These are phyloP conservation scores for Oreocharis arfaki DNA, from an alignment of 2,113 vertebrate genomes.

Conservation along the genomic window DNA sequence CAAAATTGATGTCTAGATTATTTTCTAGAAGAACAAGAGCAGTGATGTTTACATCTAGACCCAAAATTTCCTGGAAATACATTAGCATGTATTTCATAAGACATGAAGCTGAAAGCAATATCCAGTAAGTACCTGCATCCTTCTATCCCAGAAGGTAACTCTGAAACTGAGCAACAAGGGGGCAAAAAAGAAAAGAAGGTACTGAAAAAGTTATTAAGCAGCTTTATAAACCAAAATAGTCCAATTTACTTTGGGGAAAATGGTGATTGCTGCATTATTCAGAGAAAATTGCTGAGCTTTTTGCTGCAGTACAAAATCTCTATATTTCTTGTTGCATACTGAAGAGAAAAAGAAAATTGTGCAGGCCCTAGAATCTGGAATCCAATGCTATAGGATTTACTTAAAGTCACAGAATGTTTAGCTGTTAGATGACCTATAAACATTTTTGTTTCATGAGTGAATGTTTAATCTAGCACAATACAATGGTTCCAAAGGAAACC, in stretches of 20 bases:
- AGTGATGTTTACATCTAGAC: neutral
- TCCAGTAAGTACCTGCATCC: neutral
- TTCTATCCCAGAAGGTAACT: neutral
- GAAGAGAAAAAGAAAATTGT: neutral
- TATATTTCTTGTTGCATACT: neutral
- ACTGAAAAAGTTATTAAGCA: neutral
- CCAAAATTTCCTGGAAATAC: neutral
- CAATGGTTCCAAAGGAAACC: slow-evolving; percentile 29
- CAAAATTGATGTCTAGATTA: neutral
- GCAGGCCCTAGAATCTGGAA: neutral
- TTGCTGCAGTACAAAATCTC: neutral
- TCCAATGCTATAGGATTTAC: neutral
- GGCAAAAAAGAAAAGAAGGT: neutral
- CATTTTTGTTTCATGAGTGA: slow-evolving; percentile 50
- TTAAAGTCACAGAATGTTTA: neutral
- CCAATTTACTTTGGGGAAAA: neutral
- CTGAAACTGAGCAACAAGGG: neutral
- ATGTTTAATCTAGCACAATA: slow-evolving; percentile 50
- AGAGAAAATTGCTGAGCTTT: slow-evolving; percentile 11
- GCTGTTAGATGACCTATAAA: slow-evolving; percentile 33
- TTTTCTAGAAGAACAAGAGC: neutral
- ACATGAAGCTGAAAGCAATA: neutral
- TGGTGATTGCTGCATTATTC: slow-evolving; percentile 26
- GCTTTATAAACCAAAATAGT: neutral
- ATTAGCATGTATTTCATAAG: neutral